phyloP scores from a whole-genome alignment of 2,888 invertebrate species.

The Drosophila ezoana region DNA sequence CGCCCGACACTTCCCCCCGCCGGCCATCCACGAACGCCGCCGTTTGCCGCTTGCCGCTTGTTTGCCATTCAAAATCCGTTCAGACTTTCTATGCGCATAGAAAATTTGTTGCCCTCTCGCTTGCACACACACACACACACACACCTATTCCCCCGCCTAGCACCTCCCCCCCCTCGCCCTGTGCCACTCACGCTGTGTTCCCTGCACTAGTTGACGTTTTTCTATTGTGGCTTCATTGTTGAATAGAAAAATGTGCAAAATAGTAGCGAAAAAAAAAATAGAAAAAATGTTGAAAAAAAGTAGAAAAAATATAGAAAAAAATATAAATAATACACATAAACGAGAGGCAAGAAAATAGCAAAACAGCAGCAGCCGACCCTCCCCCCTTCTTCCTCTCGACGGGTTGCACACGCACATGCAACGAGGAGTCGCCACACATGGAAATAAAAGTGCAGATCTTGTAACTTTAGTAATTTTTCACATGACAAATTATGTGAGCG shows the following conservation, averaged over 20 bases:
- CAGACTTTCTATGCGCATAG: conserved; percentile 80
- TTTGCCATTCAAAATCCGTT: conserved; percentile 81
- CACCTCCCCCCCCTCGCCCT: neutral
- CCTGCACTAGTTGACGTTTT: conserved; percentile 77
- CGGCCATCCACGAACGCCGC: conserved; percentile 32
- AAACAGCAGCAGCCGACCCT: conserved; percentile 57
- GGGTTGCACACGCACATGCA: neutral
- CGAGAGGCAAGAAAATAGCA: conserved; percentile 60
- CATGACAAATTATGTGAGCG: conserved; percentile 82
- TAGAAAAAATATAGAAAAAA: conserved; percentile 15
- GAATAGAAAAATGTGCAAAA: conserved; percentile 80
- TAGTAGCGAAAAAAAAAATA: conserved; percentile 71
- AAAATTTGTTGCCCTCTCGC: conserved; percentile 65
- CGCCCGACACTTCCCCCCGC: neutral
- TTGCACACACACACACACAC: conserved; percentile 42
- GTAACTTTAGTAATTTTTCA: conserved; percentile 83
- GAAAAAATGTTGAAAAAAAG: conserved; percentile 34
- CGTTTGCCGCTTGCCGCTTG: conserved; percentile 69
- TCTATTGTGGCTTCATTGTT: conserved; percentile 81
- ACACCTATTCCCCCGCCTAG: neutral
- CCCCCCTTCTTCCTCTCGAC: neutral
- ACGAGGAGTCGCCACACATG: conserved; percentile 33
- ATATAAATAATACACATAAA: conserved; percentile 24
- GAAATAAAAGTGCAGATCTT: conserved; percentile 78
- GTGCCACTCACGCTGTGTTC: conserved; percentile 31